Evolutionary conservation across 2,113 vertebrate species (phyloP), one percentile per base, ranked within the genome.

Genomic region (Microtus ochrogaster): DNA sequence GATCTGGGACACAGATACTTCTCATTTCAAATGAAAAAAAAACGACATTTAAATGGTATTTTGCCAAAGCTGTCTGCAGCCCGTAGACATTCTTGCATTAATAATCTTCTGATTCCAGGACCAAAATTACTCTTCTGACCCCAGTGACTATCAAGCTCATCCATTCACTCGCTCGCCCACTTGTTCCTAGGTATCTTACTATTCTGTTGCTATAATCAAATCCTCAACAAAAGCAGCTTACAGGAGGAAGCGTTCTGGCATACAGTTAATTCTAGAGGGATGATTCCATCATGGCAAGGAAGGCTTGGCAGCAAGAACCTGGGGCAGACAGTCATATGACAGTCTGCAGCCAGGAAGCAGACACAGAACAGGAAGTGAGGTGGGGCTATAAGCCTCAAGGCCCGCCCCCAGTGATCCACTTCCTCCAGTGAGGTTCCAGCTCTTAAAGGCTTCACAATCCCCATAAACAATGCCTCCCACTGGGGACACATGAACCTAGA

Each of bases 11-110:
- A 58, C 36, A 24, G 79, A n/a, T 58, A 58, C 52, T 65, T 86
- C 22, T 22, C 3, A 39, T 87, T 95, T 81, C 44, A 79, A 84
- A 36, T 88, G n/a, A 96, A 81, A 88, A 81, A 88, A 83, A 83
- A 36, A 2, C 61, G 12, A 13, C 36, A 63, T 89, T 74, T 82
- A 90, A 72, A 83, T 49, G 68, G 41, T 41, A 36, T 90, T 90
- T 91, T 85, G 3, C 33, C 65, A 93, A 91, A 76, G 7, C 65
- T 33, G 63, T 79, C 21, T 65, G 30, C 79, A 44, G 41, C 58
- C 52, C 28, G 22, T 16, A 81, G 52, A 81, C 19, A 7, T 74
- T 58, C 65, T 89, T 26, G 52, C 47, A 85, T 85, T 63, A 33
- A 66, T 78, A 41, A 17, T 63, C 61, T 30, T 3, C 55, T 63